A percentile compares a stretch with the other conserved stretches of the same genome.
These are phyloP conservation scores for Crocuta crocuta DNA, from an alignment of 2,113 vertebrate species.

Conservation along the genomic window DNA sequence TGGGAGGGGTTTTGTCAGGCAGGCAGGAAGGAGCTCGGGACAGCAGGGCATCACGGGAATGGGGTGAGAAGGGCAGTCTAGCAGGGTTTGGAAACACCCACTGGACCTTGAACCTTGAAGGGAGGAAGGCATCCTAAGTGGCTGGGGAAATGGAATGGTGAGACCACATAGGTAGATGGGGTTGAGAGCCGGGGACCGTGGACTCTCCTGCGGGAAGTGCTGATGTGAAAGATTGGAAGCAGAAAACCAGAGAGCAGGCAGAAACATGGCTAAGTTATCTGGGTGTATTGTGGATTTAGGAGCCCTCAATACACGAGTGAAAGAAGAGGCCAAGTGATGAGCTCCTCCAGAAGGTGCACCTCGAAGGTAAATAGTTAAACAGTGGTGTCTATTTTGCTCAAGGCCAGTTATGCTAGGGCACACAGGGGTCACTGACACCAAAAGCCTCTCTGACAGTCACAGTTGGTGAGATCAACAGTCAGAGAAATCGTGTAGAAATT, in stretches of 20 bases:
- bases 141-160: background rate
- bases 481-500: background rate
- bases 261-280: background rate
- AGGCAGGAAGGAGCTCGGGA: background rate
- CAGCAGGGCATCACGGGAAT: fast-evolving
- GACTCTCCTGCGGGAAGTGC: background rate
- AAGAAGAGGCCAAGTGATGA: background rate
- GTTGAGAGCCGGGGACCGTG: background rate
- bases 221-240: background rate
- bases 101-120: background rate
- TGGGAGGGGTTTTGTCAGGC: background rate
- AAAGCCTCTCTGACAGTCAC: background rate
- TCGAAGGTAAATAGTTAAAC: background rate
- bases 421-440: background rate
- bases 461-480: background rate
- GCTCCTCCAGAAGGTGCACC: background rate
- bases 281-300: background rate
- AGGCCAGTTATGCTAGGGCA: background rate
- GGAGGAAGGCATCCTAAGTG: background rate
- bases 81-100: background rate
- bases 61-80: background rate
- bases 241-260: background rate
- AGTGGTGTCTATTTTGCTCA: background rate
- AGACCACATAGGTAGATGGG: background rate
- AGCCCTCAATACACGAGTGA: background rate